Evolutionary conservation across 2,888 invertebrate species (phyloP), one percentile per base, ranked within the genome.

Genomic region (Meloe dianella): DNA sequence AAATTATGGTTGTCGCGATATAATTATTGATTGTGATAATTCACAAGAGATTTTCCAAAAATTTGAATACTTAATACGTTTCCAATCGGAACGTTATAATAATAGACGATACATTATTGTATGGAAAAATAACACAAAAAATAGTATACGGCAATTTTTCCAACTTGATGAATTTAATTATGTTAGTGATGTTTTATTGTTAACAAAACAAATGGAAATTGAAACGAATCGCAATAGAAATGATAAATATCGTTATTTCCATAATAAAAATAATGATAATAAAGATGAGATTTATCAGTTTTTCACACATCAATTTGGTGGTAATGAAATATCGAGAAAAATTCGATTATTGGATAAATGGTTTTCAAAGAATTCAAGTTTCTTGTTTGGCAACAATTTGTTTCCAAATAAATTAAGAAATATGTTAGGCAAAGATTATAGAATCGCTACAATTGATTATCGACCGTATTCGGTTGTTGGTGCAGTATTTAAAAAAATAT

Each of bases 391-490:
- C 35, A 64, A 57, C 27, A 62, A 74, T 73, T 73, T 80, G 51
- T 80, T 72, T 71, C 77, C 76, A 1, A 71, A 79, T 67, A 79
- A 79, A 74, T 38, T 79, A 6, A 51, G 22, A 2, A 69, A 80
- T 69, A 73, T 76, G 35, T 29, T 70, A 27, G 78, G 78, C 27
- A 69, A 75, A 79, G 77, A 74, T 0, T 73, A 88, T 2, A 86
- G 81, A 74, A 84, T 87, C 22, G 86, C 87, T 10, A 84, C 85
- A 68, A 87, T 89, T 74, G 85, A 84, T 47, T 89, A 89, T 73
- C 85, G 86, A 71, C 89, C 89, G 0, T 89, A 88, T 74, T 82
- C 83, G n/a, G 79, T 88, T 56, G 68, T 78, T 22, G 77, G 78
- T 76, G 71, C 70, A 56, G 56, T 51, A 10, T 8, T 6, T 41